Conservation (phyloP, 2,888 invertebrate species). For the Fissipunctia ypsillon region DNA sequence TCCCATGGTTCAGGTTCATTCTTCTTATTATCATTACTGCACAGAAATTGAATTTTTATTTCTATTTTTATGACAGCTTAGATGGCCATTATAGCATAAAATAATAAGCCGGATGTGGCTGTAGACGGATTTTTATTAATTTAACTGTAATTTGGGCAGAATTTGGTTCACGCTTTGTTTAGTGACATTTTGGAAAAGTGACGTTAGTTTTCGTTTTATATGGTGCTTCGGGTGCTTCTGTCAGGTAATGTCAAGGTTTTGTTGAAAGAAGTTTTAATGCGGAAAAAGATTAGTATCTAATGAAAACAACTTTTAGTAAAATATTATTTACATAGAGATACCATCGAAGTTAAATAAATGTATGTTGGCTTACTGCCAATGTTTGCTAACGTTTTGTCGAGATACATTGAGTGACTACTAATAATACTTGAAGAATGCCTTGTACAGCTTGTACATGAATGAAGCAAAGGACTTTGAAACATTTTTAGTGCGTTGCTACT, state of each 20-base stretch:
- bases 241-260: conserved; percentile 5
- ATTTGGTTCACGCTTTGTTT: conserved; percentile 18
- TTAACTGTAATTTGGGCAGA: conserved; percentile 19
- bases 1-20: conserved; percentile 5
- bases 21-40: conserved; percentile 16
- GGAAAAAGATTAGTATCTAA: neutral
- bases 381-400: conserved; percentile 20
- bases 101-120: neutral
- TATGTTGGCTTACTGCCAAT: conserved; percentile 3
- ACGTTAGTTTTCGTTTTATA: conserved; percentile 28
- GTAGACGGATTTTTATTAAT: conserved; percentile 9
- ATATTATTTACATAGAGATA: neutral
- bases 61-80: neutral
- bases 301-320: neutral
- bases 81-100: neutral
- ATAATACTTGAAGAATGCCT: conserved; percentile 27
- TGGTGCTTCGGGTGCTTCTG: neutral
- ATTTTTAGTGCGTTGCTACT: conserved; percentile 39
- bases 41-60: neutral
- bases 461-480: conserved; percentile 56
- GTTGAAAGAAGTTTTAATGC: conserved; percentile 6
- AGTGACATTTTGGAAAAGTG: conserved; percentile 34
- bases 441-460: neutral
- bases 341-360: conserved; percentile 5
- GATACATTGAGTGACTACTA: conserved; percentile 55